These are phyloP conservation scores for Nowickia ferox DNA, from an alignment of 2,888 invertebrate genomes.

Conservation along the genomic window DNA sequence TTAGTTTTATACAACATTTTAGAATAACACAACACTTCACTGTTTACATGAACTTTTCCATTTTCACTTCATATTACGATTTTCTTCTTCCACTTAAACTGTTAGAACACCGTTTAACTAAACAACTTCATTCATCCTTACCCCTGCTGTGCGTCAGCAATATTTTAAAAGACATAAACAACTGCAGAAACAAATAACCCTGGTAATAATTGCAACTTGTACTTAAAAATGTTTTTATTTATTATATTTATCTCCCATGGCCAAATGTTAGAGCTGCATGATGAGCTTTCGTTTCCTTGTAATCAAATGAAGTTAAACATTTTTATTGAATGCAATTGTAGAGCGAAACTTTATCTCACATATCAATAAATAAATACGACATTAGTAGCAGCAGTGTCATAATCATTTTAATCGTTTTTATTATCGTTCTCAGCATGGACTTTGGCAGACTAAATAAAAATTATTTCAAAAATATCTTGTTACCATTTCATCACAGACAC, in stretches of 20 bases:
- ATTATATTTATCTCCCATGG: slow-evolving; percentile 40
- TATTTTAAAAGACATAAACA: background rate
- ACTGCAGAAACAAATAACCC: background rate
- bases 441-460: slow-evolving; percentile 20
- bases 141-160: background rate
- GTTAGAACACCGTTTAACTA: background rate
- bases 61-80: no score
- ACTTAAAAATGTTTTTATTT: slow-evolving; percentile 11
- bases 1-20: no score
- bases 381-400: slow-evolving; percentile 28
- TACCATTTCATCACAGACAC: slow-evolving; percentile 23
- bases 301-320: slow-evolving; percentile 75
- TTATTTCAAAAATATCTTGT: slow-evolving; percentile 56
- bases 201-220: slow-evolving; percentile 49
- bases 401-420: slow-evolving; percentile 16
- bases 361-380: background rate
- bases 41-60: no score
- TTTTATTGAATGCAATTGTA: slow-evolving; percentile 79
- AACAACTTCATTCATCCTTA: background rate
- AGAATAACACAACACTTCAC: no score
- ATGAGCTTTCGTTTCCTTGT: slow-evolving; percentile 39
- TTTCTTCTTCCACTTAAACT: background rate
- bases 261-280: slow-evolving; percentile 21
- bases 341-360: slow-evolving; percentile 74
- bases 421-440: slow-evolving; percentile 21